Evolutionary conservation across 2,888 invertebrate genomes (phyloP), one percentile per base, ranked within the genome.

Genomic region (Amblyteles armatorius): DNA sequence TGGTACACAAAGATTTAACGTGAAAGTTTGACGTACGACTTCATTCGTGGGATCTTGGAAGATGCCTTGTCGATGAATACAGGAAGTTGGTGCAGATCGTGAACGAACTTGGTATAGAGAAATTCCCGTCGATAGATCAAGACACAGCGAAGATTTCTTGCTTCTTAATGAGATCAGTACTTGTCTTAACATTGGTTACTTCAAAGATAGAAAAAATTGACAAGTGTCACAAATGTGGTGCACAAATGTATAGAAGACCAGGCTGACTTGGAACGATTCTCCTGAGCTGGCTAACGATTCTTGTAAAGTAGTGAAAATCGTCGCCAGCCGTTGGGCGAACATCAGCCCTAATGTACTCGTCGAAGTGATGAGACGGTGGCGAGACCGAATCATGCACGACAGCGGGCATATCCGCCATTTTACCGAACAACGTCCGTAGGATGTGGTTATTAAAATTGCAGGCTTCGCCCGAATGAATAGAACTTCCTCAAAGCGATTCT

Each of bases 371-470:
- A 72, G 84, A 79, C 73, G 85, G 80, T 81, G 73, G 84, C 83
- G 84, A 80, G 86, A 88, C 87, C 87, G 89, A 88, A 89, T 90
- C 89, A 89, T 85, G 80, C 71, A 76, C 44, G 71, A 76, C 82
- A 79, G 76, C 76, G 72, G 72, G 76, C 76, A 78, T 83, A 86
- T 86, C 87, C 91, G 90, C 90, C 91, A 91, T 92, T 90, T 91
- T 91, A 90, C 89, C 88, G 78, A 87, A 87, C 88, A 90, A 91
- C 88, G 90, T 88, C 88, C 90, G 90, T 91, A 92, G 91, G 91
- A 92, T 92, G 91, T 92, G 90, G 92, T 92, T 92, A 92, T 92
- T 92, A 91, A 92, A 93, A 93, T 92, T 93, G 91, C 92, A 90
- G 89, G 87, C 87, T 84, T 90, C 84, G 88, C 84, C 88, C 88